A percentile compares a stretch with the other conserved stretches of the same genome.
Conservation (phyloP, 2,888 invertebrate species). For the Apodemia hepburni region DNA sequence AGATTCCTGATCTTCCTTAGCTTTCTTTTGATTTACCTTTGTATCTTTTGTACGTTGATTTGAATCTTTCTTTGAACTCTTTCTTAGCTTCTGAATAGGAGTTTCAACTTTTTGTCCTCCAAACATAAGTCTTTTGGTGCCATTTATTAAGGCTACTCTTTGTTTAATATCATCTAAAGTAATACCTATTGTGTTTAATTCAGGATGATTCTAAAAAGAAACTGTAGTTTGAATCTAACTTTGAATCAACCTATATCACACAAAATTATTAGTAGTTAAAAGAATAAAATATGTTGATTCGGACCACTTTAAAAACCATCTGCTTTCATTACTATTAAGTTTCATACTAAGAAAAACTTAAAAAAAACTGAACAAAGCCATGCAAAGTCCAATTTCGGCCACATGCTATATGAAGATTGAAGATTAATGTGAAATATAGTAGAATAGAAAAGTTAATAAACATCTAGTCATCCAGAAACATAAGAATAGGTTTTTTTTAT, state of each 20-base stretch:
- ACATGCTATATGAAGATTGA: no score
- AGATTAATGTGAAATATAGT: no score
- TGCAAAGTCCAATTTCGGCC: no score
- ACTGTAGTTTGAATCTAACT: neutral
- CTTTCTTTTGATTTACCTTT: constrained; percentile 46
- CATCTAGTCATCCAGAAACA: no score
- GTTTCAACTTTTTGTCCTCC: constrained; percentile 58
- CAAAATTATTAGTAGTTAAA: no score
- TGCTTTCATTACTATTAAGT: no score
- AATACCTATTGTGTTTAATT: constrained; percentile 88
- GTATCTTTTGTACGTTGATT: constrained; percentile 45
- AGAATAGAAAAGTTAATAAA: no score
- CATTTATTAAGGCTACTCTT: constrained; percentile 65
- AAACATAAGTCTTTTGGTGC: constrained; percentile 68
- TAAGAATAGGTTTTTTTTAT: no score
- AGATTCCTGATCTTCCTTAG: constrained; percentile 57
- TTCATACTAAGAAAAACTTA: no score
- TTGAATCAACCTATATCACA: neutral
- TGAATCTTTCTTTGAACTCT: constrained; percentile 55
- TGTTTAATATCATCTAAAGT: constrained; percentile 81
- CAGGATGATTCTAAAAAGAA: constrained; percentile 82
- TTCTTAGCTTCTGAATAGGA: constrained; percentile 52
- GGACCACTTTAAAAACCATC: no score
- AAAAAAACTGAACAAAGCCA: no score
- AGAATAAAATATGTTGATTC: no score